phyloP scores from a whole-genome alignment of 2,113 vertebrate genomes.

The Alethe castanea region DNA sequence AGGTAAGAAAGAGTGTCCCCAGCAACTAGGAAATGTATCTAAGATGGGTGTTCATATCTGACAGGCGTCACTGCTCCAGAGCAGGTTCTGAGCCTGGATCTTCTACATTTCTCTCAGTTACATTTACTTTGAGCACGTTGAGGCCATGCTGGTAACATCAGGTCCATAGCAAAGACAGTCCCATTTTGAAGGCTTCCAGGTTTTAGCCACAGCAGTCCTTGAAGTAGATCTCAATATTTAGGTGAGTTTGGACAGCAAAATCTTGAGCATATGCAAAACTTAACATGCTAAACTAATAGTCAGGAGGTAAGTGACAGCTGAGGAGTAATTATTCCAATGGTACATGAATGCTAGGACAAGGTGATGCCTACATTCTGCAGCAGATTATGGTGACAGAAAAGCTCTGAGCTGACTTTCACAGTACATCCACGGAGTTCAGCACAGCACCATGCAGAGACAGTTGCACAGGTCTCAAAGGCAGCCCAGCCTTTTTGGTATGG shows the following conservation, averaged over 20 bases:
- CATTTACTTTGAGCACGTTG: not conserved
- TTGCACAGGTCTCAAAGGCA: slow-evolving; percentile 38
- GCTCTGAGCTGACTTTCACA: slow-evolving; percentile 54
- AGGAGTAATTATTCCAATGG: slow-evolving; percentile 50
- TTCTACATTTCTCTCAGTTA: not conserved
- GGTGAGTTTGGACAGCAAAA: not conserved
- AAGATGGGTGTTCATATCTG: not conserved
- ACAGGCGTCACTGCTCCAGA: not conserved
- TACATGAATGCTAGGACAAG: slow-evolving; percentile 35
- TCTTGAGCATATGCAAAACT: slow-evolving; percentile 36
- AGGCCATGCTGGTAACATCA: not conserved
- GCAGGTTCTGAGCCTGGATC: not conserved
- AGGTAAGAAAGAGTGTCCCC: not conserved
- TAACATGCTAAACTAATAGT: slow-evolving; percentile 59
- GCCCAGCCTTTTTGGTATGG: slow-evolving; percentile 46
- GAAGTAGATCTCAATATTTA: not conserved
- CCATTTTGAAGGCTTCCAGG: not conserved
- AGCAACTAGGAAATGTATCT: not conserved
- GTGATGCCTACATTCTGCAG: slow-evolving; percentile 29
- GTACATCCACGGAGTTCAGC: slow-evolving; percentile 39
- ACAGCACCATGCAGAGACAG: slow-evolving; percentile 47
- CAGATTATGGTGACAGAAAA: slow-evolving; percentile 27
- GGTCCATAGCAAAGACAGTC: not conserved
- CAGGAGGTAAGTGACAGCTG: slow-evolving; percentile 46
- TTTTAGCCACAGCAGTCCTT: not conserved